Evolutionary conservation across 2,797 vertebrate species (phyloP).

Genomic region (Manis crassicaudata): DNA sequence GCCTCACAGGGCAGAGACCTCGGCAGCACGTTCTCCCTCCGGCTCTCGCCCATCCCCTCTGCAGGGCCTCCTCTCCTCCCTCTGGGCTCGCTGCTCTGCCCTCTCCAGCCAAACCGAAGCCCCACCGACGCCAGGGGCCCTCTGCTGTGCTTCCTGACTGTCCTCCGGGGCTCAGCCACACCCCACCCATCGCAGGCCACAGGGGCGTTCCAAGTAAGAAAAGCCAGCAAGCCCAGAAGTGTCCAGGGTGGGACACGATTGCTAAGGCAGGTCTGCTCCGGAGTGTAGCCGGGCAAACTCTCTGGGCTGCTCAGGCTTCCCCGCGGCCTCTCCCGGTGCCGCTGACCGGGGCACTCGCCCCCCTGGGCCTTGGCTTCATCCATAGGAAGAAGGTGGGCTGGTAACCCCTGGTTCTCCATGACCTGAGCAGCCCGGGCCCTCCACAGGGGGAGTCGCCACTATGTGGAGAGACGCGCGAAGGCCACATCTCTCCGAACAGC

Average conservation of each 20-base stretch:
- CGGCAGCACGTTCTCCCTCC: neutral
- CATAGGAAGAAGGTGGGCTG: neutral
- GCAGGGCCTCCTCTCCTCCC: neutral
- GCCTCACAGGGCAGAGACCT: no score
- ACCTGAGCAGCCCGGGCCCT: neutral
- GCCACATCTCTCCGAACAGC: neutral
- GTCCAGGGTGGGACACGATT: neutral
- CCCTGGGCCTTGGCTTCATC: neutral
- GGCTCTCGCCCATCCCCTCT: no score
- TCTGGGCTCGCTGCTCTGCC: neutral
- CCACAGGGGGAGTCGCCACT: neutral
- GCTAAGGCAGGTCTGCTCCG: neutral
- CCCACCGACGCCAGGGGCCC: neutral
- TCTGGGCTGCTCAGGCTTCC: neutral
- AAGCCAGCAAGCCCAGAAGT: neutral
- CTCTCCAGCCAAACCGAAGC: neutral
- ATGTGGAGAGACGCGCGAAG: neutral
- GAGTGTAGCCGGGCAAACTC: no score
- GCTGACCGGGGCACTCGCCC: neutral
- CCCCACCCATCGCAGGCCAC: fast-evolving
- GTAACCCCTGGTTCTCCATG: neutral
- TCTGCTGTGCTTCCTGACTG: neutral
- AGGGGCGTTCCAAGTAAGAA: no score
- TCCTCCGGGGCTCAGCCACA: neutral
- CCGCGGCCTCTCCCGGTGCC: neutral